These are phyloP conservation scores for Quadroppia sp. DNA, from an alignment of 2,888 invertebrate genomes.

Conservation along the genomic window DNA sequence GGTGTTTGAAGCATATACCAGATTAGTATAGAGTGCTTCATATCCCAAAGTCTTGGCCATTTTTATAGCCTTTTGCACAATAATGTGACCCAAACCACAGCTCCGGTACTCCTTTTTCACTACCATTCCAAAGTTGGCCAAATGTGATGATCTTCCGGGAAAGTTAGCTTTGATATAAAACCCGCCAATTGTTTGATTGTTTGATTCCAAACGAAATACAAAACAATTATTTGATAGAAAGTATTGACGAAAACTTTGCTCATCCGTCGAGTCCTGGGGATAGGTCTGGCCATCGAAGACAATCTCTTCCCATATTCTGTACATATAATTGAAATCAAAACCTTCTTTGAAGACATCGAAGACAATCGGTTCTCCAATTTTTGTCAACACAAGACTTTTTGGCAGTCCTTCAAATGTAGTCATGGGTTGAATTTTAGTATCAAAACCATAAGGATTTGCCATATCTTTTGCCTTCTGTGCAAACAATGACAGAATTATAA, in stretches of 20 bases:
- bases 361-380: constrained; percentile 36
- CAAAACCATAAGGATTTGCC: background rate
- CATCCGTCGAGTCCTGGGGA: constrained; percentile 44
- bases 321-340: constrained; percentile 42
- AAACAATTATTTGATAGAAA: constrained; percentile 44
- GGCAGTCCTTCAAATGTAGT: constrained; percentile 34
- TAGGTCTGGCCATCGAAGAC: constrained; percentile 45
- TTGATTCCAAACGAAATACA: constrained; percentile 36
- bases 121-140: constrained; percentile 45
- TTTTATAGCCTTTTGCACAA: constrained; percentile 42
- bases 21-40: constrained; percentile 46
- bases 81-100: constrained; percentile 44
- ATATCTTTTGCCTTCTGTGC: background rate
- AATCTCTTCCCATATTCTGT: constrained; percentile 38
- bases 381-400: constrained; percentile 36
- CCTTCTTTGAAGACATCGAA: constrained; percentile 40
- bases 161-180: constrained; percentile 47
- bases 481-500: background rate
- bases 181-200: constrained; percentile 36
- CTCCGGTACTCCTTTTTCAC: constrained; percentile 39
- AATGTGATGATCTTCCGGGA: constrained; percentile 45
- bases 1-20: constrained; percentile 45
- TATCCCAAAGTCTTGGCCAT: constrained; percentile 44
- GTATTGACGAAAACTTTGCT: constrained; percentile 41
- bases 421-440: background rate